Base-by-base conservation (phyloP, 1,140 invertebrate genomes). In the Diabrotica virgifera region DNA sequence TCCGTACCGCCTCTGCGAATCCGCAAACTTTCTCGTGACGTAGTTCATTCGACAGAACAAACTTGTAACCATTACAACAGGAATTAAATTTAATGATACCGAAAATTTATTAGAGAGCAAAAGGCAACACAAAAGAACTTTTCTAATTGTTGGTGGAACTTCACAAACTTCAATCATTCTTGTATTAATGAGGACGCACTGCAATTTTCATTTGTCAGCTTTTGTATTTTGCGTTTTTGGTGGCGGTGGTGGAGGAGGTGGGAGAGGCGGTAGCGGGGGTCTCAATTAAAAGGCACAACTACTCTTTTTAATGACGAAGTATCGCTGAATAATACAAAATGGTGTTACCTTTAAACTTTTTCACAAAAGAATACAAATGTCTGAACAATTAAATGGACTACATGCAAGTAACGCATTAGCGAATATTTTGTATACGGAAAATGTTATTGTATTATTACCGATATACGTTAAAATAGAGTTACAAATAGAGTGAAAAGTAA, bases 31-130 rank as follows among this genome's bases (percentile, higher is more conserved):
- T 8, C 6, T 13, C 57, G 38, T 40, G 57, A 13, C 59, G 35
- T 51, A 60, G 59, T 52, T 52, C 40, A 60, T 36, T 36, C 46
- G 59, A 60, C 59, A 61, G 64, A 66, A 67, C 62, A 62, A 68
- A 68, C 67, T 68, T 65, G 62, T 68, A 68, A 68, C 61, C 55
- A 61, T 68, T 65, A 68, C 63, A 68, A 68, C 59, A 68, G 57
- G 63, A 68, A 62, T 68, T 68, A 68, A 68, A 68, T 68, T 68
- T 68, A 68, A 68, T 68, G 67, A 68, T 64, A 68, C 63, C 66
- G 62, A 68, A 68, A 64, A 67, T 67, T 67, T 67, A 67, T 67
- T 67, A 67, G 61, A 60, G 62, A 62, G 66, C 66, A 67, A 63
- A 67, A 67, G 62, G 57, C 66, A 62, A 62, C 36, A 63, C 38